Conservation (phyloP, 2,113 vertebrate species). For the Tachysurus vachellii region DNA sequence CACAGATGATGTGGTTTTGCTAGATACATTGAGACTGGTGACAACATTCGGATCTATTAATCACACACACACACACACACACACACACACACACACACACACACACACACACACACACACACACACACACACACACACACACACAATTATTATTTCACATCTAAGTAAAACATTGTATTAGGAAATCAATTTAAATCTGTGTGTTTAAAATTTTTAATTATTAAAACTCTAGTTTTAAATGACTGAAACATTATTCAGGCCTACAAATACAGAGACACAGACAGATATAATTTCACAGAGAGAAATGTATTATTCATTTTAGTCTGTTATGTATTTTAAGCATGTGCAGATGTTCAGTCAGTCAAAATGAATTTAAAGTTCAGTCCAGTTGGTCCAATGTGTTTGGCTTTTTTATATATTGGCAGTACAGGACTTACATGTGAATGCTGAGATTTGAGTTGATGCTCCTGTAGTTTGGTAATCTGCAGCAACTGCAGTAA, state of each 20-base stretch:
- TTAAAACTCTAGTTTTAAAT: not conserved
- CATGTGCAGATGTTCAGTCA: too few species aligned
- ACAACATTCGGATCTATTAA: too few species aligned
- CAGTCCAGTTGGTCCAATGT: too few species aligned
- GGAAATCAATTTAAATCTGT: too few species aligned
- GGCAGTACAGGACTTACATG: slow-evolving; percentile 6
- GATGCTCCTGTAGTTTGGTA: slow-evolving; percentile 28
- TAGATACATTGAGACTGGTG: too few species aligned
- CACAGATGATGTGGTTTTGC: too few species aligned
- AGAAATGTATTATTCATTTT: not conserved
- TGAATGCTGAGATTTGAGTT: not conserved
- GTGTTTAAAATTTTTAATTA: not conserved
- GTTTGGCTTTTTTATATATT: not conserved
- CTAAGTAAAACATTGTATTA: too few species aligned
- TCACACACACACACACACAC: too few species aligned
- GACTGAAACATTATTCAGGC: not conserved
- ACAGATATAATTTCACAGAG: too few species aligned
- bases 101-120: not conserved
- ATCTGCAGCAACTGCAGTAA: slow-evolving; percentile 56
- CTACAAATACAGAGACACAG: not conserved
- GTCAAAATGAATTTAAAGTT: too few species aligned
- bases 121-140: not conserved
- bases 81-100: slow-evolving; percentile 6
- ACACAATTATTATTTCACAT: too few species aligned
- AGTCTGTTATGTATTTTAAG: too few species aligned